phyloP scores from a whole-genome alignment of 2,888 invertebrate genomes.

The Spodoptera littoralis region DNA sequence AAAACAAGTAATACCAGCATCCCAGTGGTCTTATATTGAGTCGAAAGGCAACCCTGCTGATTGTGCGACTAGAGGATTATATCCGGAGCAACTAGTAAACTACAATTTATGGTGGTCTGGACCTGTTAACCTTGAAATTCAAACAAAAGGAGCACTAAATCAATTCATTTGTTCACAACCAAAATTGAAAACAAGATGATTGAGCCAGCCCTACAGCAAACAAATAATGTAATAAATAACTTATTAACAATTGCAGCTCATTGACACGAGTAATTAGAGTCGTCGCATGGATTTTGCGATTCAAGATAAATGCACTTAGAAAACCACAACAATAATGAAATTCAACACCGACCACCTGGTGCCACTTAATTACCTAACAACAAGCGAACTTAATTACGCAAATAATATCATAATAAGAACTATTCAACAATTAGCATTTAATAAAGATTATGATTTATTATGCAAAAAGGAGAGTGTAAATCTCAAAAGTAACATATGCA shows the following conservation, averaged over 20 bases:
- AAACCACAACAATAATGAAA: conserved; percentile 7
- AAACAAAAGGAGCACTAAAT: too few species aligned
- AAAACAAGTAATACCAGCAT: conserved; percentile 16
- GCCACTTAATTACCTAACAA: conserved; percentile 2
- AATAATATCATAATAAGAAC: conserved; percentile 6
- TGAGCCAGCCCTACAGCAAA: not conserved
- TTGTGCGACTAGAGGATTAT: conserved; percentile 55
- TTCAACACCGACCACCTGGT: not conserved
- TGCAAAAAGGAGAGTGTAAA: not conserved
- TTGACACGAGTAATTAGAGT: not conserved
- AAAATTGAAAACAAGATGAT: too few species aligned
- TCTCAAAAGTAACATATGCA: conserved; percentile 3
- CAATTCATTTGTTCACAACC: too few species aligned
- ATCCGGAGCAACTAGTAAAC: conserved; percentile 27
- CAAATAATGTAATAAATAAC: too few species aligned
- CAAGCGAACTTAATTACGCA: conserved; percentile 1
- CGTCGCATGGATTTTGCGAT: conserved; percentile 10
- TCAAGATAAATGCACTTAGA: not conserved
- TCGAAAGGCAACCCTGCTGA: conserved; percentile 56
- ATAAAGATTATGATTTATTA: conserved; percentile 6
- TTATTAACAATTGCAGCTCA: conserved; percentile 1
- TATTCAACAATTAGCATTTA: conserved; percentile 2
- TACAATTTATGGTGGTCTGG: conserved; percentile 36
- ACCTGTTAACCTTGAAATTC: too few species aligned
- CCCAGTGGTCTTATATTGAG: conserved; percentile 31